Percentiles rank a stretch among this genome's conserved stretches.
Evolutionary conservation across 1,140 invertebrate genomes (phyloP).

Genomic region (Neomicropteryx cornuta): DNA sequence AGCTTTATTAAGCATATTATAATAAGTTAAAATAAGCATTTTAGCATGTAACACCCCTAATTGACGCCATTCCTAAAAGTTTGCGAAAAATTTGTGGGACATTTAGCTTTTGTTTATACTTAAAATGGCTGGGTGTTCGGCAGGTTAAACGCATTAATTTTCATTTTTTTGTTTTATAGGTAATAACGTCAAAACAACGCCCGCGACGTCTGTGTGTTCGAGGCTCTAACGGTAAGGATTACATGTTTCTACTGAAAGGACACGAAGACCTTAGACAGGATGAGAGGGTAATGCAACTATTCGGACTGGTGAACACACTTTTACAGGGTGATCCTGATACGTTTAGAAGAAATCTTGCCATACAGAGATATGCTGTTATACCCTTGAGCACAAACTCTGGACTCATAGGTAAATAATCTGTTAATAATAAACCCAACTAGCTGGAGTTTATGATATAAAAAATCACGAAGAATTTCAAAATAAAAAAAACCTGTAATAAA

Average conservation of each 20-base stretch:
- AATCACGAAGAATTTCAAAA: no score
- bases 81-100: background rate
- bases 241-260: conserved; percentile 96
- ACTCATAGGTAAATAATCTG: no score
- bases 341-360: conserved; percentile 51
- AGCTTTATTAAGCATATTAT: no score
- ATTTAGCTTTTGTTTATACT: background rate
- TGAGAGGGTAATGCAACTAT: conserved; percentile 81
- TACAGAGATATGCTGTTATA: conserved; percentile 79
- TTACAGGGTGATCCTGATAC: conserved; percentile 67
- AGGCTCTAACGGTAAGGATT: conserved; percentile 93
- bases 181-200: conserved; percentile 76
- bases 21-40: no score
- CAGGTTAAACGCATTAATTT: no score
- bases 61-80: background rate
- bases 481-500: no score
- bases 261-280: conserved; percentile 83
- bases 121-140: no score
- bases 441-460: no score
- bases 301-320: conserved; percentile 74
- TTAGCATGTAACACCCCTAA: no score
- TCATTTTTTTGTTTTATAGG: conserved; percentile 28
- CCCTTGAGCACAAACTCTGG: conserved; percentile 97
- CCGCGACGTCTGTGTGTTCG: conserved; percentile 89
- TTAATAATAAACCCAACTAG: no score